Base-by-base conservation (phyloP, 1,140 invertebrate genomes). In the Aleiodes sp. region DNA sequence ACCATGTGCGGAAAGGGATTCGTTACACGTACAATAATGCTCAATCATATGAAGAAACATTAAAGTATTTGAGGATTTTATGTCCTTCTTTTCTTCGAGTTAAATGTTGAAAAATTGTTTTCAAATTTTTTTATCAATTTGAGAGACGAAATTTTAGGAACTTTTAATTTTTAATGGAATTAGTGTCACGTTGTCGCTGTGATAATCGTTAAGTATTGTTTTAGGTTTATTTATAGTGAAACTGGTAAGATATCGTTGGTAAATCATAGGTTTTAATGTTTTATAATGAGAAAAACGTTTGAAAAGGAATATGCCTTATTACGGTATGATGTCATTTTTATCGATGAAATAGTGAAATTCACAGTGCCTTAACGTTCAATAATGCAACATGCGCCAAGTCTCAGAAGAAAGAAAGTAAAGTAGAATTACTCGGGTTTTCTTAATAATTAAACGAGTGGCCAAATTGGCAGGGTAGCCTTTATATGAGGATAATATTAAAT, bases 1-100 rank as follows among this genome's bases (percentile, higher is more conserved):
- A 83, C 84, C 0, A 71, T 87, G 1, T 89, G 88, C 68, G 87
- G 87, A 8, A 88, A 88, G 68, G 86, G 87, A 60, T 90, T 91
- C 72, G 86, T 88, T 12, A 85, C 88, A 0, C 87, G 88, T 68
- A 88, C 88, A 14, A 88, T 88, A 16, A 84, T 89, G 80, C 87
- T 88, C 74, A 85, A 86, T 80, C 86, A 87, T 52, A 86, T 86
- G 83, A 87, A 87, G 70, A 87, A 86, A 68, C 84, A 87, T 71
- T 87, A 71, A 79, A 21, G 4, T 28, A 24, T 43, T 1, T 46
- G 1, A 29, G 9, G 4, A 8, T 37, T 68, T 57, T 37, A 60
- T 46, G 46, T 57, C 46, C 31, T 68, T 56, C 37, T 68, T 43
- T 16, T 68, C 33, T 56, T 68, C 56, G 1, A 33, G 7, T n/a